These are phyloP conservation scores for Pardosa pseudoannulata DNA, from an alignment of 2,888 invertebrate species.

Conservation along the genomic window DNA sequence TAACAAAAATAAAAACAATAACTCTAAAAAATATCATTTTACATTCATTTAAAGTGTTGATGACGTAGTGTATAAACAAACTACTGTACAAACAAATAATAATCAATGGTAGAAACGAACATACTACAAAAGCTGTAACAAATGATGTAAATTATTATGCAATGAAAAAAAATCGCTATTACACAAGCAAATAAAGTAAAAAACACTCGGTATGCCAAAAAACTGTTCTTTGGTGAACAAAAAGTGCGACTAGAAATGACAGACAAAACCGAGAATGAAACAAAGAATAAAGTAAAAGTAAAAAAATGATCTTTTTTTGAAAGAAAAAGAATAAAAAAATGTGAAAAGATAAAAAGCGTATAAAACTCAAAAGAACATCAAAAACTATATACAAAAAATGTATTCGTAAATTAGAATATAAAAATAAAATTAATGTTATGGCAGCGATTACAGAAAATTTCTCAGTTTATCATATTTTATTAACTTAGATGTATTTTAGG, in stretches of 20 bases:
- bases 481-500: background rate
- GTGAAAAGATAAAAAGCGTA: background rate
- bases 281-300: background rate
- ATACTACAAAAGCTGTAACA: background rate
- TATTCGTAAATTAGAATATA: background rate
- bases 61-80: background rate
- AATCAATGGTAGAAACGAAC: background rate
- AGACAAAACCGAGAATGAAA: conserved; percentile 58
- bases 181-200: background rate
- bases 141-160: background rate
- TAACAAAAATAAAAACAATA: too few species aligned
- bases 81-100: background rate
- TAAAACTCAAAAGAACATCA: background rate
- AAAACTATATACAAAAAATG: conserved; percentile 1
- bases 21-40: too few species aligned
- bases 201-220: conserved; percentile 35
- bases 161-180: background rate
- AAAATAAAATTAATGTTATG: background rate
- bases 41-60: too few species aligned
- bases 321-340: background rate
- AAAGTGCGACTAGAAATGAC: conserved; percentile 65
- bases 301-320: background rate
- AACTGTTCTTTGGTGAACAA: conserved; percentile 64
- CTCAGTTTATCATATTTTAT: background rate
- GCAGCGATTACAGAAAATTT: background rate